These are phyloP conservation scores for Apotomis capreana DNA, from an alignment of 2,888 invertebrate species.

Conservation along the genomic window DNA sequence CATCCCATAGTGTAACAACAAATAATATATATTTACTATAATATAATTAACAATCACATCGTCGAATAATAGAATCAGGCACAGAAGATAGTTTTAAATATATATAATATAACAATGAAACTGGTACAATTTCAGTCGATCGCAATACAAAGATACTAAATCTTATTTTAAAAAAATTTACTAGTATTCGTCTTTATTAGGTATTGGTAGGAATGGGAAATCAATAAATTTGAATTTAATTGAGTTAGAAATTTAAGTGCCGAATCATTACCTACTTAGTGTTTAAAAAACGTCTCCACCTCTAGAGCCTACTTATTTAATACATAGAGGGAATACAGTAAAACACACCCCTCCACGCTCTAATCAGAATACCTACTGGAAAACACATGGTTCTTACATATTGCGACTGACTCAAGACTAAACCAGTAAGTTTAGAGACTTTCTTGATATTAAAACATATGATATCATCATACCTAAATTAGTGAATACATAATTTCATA, in stretches of 20 bases:
- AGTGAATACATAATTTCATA: background rate
- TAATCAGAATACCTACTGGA: background rate
- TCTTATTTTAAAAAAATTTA: conserved; percentile 14
- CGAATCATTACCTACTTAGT: no score
- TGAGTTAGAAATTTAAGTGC: no score
- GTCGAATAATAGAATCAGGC: conserved; percentile 16
- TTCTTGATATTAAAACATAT: conserved; percentile 13
- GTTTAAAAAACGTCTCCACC: no score
- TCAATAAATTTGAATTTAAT: no score
- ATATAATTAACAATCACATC: conserved; percentile 37
- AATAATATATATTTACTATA: conserved; percentile 39
- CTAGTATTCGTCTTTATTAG: background rate
- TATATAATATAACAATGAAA: conserved; percentile 4
- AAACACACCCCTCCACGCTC: background rate
- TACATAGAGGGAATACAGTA: background rate
- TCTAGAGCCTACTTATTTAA: background rate
- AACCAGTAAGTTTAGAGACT: background rate
- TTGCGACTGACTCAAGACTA: background rate
- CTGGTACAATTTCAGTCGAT: background rate
- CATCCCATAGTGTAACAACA: conserved; percentile 32
- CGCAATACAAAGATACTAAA: background rate
- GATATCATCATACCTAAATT: conserved; percentile 4
- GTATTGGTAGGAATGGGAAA: no score
- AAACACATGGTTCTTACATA: background rate
- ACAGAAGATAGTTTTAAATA: conserved; percentile 12